phyloP scores from a whole-genome alignment of 1,140 invertebrate species.

The Akabosia matsudoensis region DNA sequence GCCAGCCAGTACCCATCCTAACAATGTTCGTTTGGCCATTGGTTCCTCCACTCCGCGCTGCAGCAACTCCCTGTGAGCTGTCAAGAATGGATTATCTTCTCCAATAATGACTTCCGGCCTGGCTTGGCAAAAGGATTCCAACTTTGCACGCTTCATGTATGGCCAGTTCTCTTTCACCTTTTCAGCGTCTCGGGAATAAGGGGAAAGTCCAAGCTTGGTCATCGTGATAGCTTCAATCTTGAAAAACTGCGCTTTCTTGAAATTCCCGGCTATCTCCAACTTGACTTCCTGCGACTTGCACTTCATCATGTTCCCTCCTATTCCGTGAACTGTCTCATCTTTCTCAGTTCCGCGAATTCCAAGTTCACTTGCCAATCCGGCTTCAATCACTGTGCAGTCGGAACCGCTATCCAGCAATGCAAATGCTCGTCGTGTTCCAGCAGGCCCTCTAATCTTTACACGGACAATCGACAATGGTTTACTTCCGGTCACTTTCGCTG shows the following conservation, averaged over 20 bases:
- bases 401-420: constrained; percentile 18
- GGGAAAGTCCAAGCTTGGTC: neutral
- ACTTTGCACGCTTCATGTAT: neutral
- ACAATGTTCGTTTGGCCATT: neutral
- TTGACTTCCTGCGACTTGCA: neutral
- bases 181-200: constrained; percentile 6
- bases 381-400: neutral
- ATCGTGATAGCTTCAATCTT: constrained; percentile 13
- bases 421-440: neutral
- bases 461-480: constrained; percentile 12
- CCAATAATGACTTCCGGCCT: constrained; percentile 26
- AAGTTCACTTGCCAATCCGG: neutral
- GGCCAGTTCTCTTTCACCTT: neutral
- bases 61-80: neutral
- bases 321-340: no score
- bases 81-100: constrained; percentile 10
- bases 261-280: neutral
- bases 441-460: constrained; percentile 20
- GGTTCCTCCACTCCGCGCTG: neutral
- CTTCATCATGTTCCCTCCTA: neutral
- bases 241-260: neutral
- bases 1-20: neutral
- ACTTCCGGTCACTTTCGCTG: neutral
- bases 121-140: neutral
- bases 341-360: neutral